Conservation (phyloP, 2,797 vertebrate species). For the Oceanodroma leucorhoa region DNA sequence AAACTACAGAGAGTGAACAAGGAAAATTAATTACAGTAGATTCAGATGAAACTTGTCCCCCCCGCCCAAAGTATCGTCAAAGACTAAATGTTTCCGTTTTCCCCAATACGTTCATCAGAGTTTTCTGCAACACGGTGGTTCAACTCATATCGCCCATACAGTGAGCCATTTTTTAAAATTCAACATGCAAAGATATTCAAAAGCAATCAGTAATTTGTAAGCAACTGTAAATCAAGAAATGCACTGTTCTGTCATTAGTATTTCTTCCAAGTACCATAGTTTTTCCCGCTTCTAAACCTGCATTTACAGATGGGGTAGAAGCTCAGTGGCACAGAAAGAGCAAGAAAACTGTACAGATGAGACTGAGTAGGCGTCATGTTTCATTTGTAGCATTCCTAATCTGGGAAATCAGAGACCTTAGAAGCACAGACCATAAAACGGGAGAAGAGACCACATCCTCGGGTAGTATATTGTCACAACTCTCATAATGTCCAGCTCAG, state of each 20-base stretch:
- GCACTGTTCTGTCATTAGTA: background rate
- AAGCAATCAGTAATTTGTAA: background rate
- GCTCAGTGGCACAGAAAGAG: background rate
- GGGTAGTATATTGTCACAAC: background rate
- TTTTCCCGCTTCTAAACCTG: background rate
- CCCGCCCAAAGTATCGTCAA: background rate
- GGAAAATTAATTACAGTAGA: background rate
- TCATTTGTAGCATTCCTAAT: background rate
- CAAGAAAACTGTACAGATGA: background rate
- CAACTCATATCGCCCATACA: background rate
- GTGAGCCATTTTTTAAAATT: background rate
- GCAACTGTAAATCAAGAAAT: background rate
- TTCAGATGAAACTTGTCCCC: background rate
- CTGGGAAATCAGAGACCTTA: background rate
- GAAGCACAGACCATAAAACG: background rate
- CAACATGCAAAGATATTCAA: constrained; percentile 9
- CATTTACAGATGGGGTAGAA: background rate
- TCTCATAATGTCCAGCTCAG: background rate
- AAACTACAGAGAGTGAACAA: background rate
- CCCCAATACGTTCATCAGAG: background rate
- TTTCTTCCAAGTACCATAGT: background rate
- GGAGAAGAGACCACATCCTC: background rate
- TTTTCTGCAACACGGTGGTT: background rate
- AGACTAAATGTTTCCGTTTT: background rate
- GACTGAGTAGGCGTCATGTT: background rate